phyloP scores from a whole-genome alignment of 2,113 vertebrate genomes.

The Carassius auratus region DNA sequence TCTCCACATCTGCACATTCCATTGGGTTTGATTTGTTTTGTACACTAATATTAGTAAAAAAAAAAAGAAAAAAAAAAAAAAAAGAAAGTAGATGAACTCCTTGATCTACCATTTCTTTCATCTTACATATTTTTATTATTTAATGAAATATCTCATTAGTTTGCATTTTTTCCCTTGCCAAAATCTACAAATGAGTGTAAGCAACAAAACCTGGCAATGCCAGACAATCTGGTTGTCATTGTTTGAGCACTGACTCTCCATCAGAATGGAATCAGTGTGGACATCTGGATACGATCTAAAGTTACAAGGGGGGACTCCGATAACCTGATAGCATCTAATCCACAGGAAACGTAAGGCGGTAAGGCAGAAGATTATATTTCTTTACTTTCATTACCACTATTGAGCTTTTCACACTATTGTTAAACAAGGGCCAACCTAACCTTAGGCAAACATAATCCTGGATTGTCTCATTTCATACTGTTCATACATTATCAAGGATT shows the following conservation, averaged over 20 bases:
- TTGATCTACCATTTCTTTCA: constrained; percentile 15
- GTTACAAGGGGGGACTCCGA: constrained; percentile 18
- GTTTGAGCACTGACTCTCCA: constrained; percentile 44
- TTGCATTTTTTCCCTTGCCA: constrained; percentile 31
- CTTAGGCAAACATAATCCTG: neutral
- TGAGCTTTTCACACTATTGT: constrained; percentile 16
- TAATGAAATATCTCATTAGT: constrained; percentile 36
- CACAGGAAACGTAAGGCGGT: constrained; percentile 20
- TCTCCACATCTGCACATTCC: constrained; percentile 15
- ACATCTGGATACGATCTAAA: constrained; percentile 73
- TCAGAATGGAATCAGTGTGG: constrained; percentile 20
- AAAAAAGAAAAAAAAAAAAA: neutral
- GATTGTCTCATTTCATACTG: neutral
- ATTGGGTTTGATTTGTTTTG: constrained; percentile 9
- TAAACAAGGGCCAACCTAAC: neutral
- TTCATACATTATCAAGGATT: neutral
- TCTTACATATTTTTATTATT: constrained; percentile 16
- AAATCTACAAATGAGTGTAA: constrained; percentile 45
- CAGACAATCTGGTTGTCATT: constrained; percentile 60
- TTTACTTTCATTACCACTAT: constrained; percentile 8
- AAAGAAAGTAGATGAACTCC: neutral
- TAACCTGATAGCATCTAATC: constrained; percentile 37
- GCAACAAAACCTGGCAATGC: constrained; percentile 41
- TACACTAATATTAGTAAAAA: neutral
- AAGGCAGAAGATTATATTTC: constrained; percentile 25